Evolutionary conservation across 2,113 vertebrate genomes (phyloP), one percentile per base, ranked within the genome.

Genomic region (Lepisosteus osseus): DNA sequence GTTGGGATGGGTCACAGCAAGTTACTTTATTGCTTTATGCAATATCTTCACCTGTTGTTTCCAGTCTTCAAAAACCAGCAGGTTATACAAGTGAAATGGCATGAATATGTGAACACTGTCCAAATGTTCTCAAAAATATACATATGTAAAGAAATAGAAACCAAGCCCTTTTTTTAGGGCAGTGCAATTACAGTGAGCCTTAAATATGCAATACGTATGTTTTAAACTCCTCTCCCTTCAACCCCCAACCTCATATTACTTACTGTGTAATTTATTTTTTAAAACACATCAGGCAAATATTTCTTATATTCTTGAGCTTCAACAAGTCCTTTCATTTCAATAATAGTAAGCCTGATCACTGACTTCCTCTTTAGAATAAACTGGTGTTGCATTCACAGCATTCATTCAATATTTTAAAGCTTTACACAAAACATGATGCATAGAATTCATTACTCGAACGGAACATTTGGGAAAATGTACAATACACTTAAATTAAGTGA

Each of bases 361-460:
- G 9, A 56, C 75, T 67, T 71, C 78, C 67, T 77, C 67, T 80
- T 78, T 78, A 78, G 84, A 44, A 69, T 62, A 54, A 57, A 74
- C 67, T 61, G 68, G 78, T 83, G 83, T 74, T 79, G 80, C 86
- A 86, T 86, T 91, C 86, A 90, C 84, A 90, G 86, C 87, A 86
- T 85, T 86, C 85, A 80, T 82, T 83, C 88, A 85, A 83, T 82
- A 79, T 78, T 73, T 72, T 88, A 92, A 90, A 90, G 86, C 88
- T 89, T 86, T 82, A 82, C 85, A 83, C 79, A 87, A 83, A 78
- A 85, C 61, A 65, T 61, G 76, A 78, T 90, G 85, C 86, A 89
- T 85, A 83, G 80, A 80, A 77, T 82, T 78, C 74, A 77, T 70
- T 72, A 72, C 68, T 89, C 85, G 87, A 88, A 84, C 85, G 87